These are phyloP conservation scores for Gymnocheta viridis DNA, from an alignment of 2,888 invertebrate species.

Conservation along the genomic window DNA sequence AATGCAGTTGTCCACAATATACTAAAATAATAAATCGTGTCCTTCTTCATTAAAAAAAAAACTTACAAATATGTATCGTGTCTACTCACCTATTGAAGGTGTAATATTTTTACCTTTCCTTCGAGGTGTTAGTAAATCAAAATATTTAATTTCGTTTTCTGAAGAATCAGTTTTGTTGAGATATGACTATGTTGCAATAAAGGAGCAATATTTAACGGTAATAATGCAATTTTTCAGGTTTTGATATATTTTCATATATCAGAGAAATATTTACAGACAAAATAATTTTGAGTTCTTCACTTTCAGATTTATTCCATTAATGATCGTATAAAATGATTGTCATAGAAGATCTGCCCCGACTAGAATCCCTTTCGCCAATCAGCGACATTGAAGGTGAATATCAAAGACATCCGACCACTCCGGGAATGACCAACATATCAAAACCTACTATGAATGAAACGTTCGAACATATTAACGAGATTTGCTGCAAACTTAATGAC, in stretches of 20 bases:
- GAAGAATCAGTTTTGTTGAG: too few species aligned
- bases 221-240: neutral
- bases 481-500: constrained; percentile 6
- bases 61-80: too few species aligned
- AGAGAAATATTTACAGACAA: neutral
- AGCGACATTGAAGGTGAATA: constrained; percentile 73
- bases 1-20: too few species aligned
- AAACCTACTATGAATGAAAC: constrained; percentile 11
- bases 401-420: constrained; percentile 5
- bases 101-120: too few species aligned
- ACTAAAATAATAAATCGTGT: too few species aligned
- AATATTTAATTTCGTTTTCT: too few species aligned
- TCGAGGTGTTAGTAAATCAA: too few species aligned
- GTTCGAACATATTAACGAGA: neutral
- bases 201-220: too few species aligned
- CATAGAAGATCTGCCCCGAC: constrained; percentile 79
- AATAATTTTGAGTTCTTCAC: neutral
- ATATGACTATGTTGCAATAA: too few species aligned
- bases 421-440: constrained; percentile 23
- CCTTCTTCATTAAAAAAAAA: too few species aligned
- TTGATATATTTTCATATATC: neutral
- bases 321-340: constrained; percentile 74
- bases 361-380: constrained; percentile 80
- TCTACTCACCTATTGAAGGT: too few species aligned
- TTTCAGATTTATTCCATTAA: constrained; percentile 14